A percentile compares a stretch with the other conserved stretches of the same genome.
Conservation (phyloP, 2,797 vertebrate genomes). For the Smutsia temminckii region DNA sequence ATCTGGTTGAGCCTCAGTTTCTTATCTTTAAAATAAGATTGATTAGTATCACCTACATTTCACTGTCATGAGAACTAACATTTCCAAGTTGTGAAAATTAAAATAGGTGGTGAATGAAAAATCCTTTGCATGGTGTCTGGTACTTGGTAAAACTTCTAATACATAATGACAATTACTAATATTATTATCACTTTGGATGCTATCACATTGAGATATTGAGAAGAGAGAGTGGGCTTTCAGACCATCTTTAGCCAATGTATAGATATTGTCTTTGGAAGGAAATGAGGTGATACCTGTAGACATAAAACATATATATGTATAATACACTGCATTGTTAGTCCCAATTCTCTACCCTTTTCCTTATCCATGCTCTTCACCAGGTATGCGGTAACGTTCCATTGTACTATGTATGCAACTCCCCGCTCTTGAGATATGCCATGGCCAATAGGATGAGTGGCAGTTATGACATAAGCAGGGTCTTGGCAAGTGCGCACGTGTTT, state of each 20-base stretch:
- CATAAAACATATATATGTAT: background rate
- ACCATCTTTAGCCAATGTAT: background rate
- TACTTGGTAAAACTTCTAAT: constrained; percentile 17
- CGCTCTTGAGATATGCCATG: background rate
- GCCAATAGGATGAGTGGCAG: background rate
- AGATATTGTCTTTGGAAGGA: background rate
- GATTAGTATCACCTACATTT: background rate
- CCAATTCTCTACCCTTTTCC: background rate
- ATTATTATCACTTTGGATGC: background rate
- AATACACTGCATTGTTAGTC: background rate
- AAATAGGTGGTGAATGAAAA: background rate
- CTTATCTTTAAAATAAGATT: constrained; percentile 10
- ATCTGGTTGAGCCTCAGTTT: background rate
- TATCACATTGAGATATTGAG: background rate
- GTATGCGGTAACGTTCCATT: background rate
- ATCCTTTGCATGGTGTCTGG: background rate
- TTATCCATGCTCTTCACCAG: background rate
- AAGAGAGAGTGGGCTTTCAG: background rate
- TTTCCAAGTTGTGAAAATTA: constrained; percentile 30
- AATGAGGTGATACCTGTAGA: background rate
- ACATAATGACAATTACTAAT: background rate
- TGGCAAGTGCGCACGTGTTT: background rate
- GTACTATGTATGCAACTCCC: background rate
- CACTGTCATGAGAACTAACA: background rate
- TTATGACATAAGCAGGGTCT: background rate